Base-by-base conservation (phyloP, 2,797 vertebrate species). In the Natrix natrix region DNA sequence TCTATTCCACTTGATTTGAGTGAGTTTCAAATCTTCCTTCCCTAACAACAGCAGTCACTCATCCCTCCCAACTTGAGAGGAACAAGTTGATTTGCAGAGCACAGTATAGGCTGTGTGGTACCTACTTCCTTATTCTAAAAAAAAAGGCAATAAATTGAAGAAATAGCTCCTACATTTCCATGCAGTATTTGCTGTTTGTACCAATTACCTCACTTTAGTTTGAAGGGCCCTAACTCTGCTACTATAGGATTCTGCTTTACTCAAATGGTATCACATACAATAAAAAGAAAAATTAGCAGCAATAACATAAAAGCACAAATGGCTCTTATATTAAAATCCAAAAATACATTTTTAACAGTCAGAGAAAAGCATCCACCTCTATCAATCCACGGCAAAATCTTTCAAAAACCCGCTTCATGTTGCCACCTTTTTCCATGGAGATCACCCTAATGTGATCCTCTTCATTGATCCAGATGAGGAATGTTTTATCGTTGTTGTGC, bases 341-440 rank as follows among this genome's bases (percentile, higher is more conserved):
- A 28, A 22, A 86, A 60, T 37, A 69, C 52, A 48, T 43, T 63
- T 63, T 69, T 22, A 17, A 28, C 60, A 93, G 92, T 78, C 54
- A 66, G 14, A 3, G 87, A 7, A 28, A 86, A 48, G n/a, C 92
- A 91, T 37, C 86, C 98, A 99, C 99, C 98, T 99, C 98, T 96
- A 98, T 98, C 55, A 99, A 98, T 94, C 99, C 99, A 54, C 97
- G 97, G 96, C 99, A 99, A 98, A 99, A 99, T 37, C 99, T 98
- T 95, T 99, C 99, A 94, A 99, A 99, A 92, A 99, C 99, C 26
- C 99, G 97, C 95, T 99, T 99, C 99, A 99, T 99, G 96, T 99
- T 99, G 97, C 99, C 99, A n/a, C 99, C 98, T 91, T 98, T 99
- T 97, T 99, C 99, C 99, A 99, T 99, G 94, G 99, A 99, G 97